phyloP scores from a whole-genome alignment of 2,888 invertebrate genomes.

The Teinopalpus imperialis region DNA sequence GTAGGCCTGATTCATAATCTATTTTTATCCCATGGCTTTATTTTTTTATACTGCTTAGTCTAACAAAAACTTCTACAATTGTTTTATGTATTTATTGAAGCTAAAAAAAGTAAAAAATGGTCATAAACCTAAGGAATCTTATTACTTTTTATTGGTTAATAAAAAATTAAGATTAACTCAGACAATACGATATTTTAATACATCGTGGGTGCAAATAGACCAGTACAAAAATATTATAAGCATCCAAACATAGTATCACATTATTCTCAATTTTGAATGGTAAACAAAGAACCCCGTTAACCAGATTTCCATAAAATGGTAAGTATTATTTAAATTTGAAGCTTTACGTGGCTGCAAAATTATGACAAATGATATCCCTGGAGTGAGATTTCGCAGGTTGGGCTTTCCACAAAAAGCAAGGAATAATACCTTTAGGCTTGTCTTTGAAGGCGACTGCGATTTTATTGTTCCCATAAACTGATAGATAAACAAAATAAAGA shows the following conservation, averaged over 20 bases:
- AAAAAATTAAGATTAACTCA: too few relatives aligned
- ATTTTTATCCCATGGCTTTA: too few relatives aligned
- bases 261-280: constrained; percentile 21
- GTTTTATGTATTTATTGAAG: too few relatives aligned
- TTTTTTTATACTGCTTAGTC: too few relatives aligned
- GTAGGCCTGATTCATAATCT: too few relatives aligned
- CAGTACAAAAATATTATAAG: constrained; percentile 5
- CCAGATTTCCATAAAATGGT: constrained; percentile 26
- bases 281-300: constrained; percentile 22
- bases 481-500: too few relatives aligned
- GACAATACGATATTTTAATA: too few relatives aligned
- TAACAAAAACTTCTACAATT: too few relatives aligned
- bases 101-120: too few relatives aligned
- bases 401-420: constrained; percentile 18
- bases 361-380: constrained; percentile 27
- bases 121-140: too few relatives aligned
- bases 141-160: too few relatives aligned
- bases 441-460: background rate
- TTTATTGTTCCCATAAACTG: background rate
- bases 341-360: constrained; percentile 23
- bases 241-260: constrained; percentile 13
- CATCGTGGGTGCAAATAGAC: too few relatives aligned
- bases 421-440: constrained; percentile 10
- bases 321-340: constrained; percentile 26
- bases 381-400: constrained; percentile 26